Evolutionary conservation across 2,888 invertebrate genomes (phyloP), one percentile per base, ranked within the genome.

Genomic region (Piscicola geometra): DNA sequence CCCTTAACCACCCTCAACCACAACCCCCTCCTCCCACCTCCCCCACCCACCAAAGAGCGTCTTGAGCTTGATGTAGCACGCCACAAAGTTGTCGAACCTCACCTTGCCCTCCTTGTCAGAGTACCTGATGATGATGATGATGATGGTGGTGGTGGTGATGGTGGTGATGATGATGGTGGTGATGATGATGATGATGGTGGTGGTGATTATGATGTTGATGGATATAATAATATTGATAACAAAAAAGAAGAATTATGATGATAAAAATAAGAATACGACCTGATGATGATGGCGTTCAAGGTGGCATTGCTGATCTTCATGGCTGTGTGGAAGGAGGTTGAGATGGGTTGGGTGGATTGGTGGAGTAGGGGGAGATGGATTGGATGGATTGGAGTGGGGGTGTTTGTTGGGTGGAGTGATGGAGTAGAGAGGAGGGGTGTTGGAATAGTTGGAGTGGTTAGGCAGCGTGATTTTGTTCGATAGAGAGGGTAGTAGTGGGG

Each of bases 31-130:
- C 32, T 9, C 70, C 18, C 21, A 36, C 70, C 5, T 3, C n/a
- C 0, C n/a, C 1, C 15, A 84, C 90, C 89, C 86, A 94, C 95
- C 93, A 84, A 97, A 93, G 92, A 94, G 94, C 70, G 92, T 91
- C 88, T 94, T 95, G 78, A 97, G 89, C 86, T 93, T 91, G 80
- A 95, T 91, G 50, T 93, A 90, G 85, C 95, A 95, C 91, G 93
- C 91, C 80, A 97, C 91, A 86, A 93, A 97, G 86, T 96, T 95
- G 82, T 95, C 94, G 85, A 97, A 96, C 79, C 90, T 89, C 78
- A 97, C 90, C 85, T 90, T 90, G 41, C 93, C 93, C 79, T 91
- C 90, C 77, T 82, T 82, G 79, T 91, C 91, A 75, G 93, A 92
- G 86, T 94, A 97, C 83, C 96, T 90, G 87, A 95, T 92, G 15